Conservation (phyloP, 2,113 vertebrate genomes). For the Anarrhichthys ocellatus region DNA sequence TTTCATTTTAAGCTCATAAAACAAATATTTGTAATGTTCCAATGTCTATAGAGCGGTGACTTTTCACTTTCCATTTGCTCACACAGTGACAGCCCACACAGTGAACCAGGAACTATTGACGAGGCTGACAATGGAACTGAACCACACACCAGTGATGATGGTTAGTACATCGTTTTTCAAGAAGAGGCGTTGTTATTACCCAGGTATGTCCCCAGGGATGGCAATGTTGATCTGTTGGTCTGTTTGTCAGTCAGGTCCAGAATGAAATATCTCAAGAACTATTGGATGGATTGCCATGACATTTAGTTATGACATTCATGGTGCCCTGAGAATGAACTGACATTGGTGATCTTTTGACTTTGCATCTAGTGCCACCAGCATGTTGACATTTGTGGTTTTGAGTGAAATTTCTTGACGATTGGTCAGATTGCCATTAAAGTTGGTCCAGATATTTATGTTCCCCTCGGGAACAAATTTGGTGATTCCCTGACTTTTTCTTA, state of each 20-base stretch:
- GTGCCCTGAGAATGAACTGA: neutral
- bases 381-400: neutral
- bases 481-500: neutral
- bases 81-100: slow-evolving; percentile 96
- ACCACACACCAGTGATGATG: slow-evolving; percentile 97
- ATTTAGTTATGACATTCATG: neutral
- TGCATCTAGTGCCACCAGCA: too few relatives aligned
- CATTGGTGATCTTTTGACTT: neutral
- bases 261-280: neutral
- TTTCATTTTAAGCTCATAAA: neutral
- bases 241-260: neutral
- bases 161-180: slow-evolving; percentile 79
- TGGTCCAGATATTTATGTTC: neutral
- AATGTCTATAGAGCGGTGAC: neutral
- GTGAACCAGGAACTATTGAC: slow-evolving; percentile 96
- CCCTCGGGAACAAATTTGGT: neutral
- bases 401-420: neutral
- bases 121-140: slow-evolving; percentile 96
- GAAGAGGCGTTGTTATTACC: neutral
- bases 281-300: neutral
- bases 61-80: slow-evolving; percentile 12
- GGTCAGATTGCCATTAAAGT: neutral
- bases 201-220: neutral
- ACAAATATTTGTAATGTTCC: neutral
- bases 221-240: neutral